These are phyloP conservation scores for Cataglyphis livida DNA, from an alignment of 2,888 invertebrate genomes.

Conservation along the genomic window DNA sequence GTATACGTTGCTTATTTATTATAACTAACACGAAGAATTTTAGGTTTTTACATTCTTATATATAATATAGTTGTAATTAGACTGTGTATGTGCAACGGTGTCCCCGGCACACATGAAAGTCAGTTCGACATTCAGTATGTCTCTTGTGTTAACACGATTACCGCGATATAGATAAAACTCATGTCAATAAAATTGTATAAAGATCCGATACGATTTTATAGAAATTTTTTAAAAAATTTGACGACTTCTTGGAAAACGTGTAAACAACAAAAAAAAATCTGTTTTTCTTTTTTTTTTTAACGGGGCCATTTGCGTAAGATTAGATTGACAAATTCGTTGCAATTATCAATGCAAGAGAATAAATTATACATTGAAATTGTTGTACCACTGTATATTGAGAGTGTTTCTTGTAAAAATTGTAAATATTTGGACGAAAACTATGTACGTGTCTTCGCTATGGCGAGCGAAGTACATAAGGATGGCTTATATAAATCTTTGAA, in stretches of 20 bases:
- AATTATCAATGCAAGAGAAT: slow-evolving; percentile 33
- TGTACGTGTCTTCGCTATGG: slow-evolving; percentile 63
- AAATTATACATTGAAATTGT: slow-evolving; percentile 71
- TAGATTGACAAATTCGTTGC: slow-evolving; percentile 47
- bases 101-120: slow-evolving; percentile 48
- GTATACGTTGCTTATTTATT: slow-evolving; percentile 82
- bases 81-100: slow-evolving; percentile 60
- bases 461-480: slow-evolving; percentile 16
- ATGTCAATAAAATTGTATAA: neutral
- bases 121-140: slow-evolving; percentile 7
- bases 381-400: slow-evolving; percentile 80
- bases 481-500: slow-evolving; percentile 72
- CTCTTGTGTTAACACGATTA: slow-evolving; percentile 5
- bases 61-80: slow-evolving; percentile 75
- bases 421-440: slow-evolving; percentile 76
- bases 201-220: neutral
- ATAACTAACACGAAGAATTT: slow-evolving; percentile 76
- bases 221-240: neutral
- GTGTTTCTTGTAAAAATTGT: slow-evolving; percentile 81
- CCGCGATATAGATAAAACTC: neutral
- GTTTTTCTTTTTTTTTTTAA: slow-evolving; percentile 30
- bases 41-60: slow-evolving; percentile 78
- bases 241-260: neutral
- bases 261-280: neutral
- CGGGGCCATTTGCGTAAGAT: slow-evolving; percentile 65